Evolutionary conservation across 2,797 vertebrate genomes (phyloP).

Genomic region (Apogon talboti): DNA sequence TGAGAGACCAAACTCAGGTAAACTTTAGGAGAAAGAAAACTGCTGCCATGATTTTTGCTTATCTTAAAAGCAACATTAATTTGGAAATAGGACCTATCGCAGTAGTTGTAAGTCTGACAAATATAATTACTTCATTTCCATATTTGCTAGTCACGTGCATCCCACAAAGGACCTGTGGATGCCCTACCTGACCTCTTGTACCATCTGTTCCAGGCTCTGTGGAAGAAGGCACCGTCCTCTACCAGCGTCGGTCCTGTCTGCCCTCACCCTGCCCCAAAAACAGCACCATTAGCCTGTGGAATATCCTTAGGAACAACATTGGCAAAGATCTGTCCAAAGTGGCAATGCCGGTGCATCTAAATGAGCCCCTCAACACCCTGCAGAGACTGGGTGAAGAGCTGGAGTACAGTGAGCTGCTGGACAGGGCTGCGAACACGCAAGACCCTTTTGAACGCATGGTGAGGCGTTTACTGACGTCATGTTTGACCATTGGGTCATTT

Average conservation of each 20-base stretch:
- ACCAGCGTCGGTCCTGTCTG: constrained; percentile 82
- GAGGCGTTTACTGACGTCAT: constrained; percentile 51
- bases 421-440: constrained; percentile 85
- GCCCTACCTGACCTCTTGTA: constrained; percentile 4
- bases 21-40: neutral
- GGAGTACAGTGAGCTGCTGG: constrained; percentile 95
- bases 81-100: too few relatives aligned
- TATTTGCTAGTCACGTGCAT: neutral
- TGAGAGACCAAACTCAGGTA: constrained; percentile 80
- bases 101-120: neutral
- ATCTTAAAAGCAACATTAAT: too few relatives aligned
- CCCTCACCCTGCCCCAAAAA: constrained; percentile 89
- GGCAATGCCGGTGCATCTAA: constrained; percentile 95
- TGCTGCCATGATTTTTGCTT: neutral
- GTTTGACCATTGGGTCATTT: constrained; percentile 24
- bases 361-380: constrained; percentile 95
- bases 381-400: constrained; percentile 97
- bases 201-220: constrained; percentile 52
- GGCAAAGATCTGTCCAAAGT: constrained; percentile 98
- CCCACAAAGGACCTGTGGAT: neutral
- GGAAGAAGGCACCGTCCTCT: constrained; percentile 57
- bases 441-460: constrained; percentile 93
- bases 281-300: constrained; percentile 94
- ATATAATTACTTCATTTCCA: neutral
- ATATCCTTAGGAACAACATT: constrained; percentile 97